Base-by-base conservation (phyloP, 1,140 invertebrate species). In the Drosophila lowei region DNA sequence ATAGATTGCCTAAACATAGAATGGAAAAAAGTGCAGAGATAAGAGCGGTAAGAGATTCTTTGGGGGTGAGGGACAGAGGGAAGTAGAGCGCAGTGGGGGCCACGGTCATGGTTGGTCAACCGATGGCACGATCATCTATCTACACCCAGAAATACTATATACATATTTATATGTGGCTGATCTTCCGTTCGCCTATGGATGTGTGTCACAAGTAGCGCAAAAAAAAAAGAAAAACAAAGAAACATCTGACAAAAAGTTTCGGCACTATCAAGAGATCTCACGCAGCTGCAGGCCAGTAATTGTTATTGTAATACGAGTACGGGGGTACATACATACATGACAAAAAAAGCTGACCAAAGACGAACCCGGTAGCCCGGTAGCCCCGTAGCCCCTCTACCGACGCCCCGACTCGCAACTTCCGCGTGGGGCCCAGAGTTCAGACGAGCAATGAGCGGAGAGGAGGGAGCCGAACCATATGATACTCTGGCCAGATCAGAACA, bases 241-340 rank as follows among this genome's bases (percentile, higher is more conserved):
- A 50, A 34, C 7, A 30, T 25, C 38, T 23, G 34, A 38, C 21
- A 30, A 62, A 62, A 43, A 41, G 46, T 48, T 70, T 34, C 11
- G 54, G 6, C 42, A 57, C 49, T 66, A 60, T 74, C 55, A 49
- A 46, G 44, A 75, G 44, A 75, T 67, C 72, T 25, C 60, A 58
- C 71, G 72, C 68, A 63, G 58, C 67, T 72, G 71, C 71, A 52
- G 23, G 34, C 11, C 34, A 38, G 34, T 38, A 13, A 38, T 38
- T 38, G 11, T 38, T 38, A 38, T 38, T 38, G 34, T 38, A 38
- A 38, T 38, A 13, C 11, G 34, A 38, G 34, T 1, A 38, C 30
- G 34, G 34, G 30, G 9, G 8, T 30, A 30, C 2, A 30, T 30
- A 30, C 8, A 30, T 30, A 28, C 6, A 28, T 28, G 23, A 25